Evolutionary conservation across 2,113 vertebrate genomes (phyloP).

Genomic region (Gavia stellata): DNA sequence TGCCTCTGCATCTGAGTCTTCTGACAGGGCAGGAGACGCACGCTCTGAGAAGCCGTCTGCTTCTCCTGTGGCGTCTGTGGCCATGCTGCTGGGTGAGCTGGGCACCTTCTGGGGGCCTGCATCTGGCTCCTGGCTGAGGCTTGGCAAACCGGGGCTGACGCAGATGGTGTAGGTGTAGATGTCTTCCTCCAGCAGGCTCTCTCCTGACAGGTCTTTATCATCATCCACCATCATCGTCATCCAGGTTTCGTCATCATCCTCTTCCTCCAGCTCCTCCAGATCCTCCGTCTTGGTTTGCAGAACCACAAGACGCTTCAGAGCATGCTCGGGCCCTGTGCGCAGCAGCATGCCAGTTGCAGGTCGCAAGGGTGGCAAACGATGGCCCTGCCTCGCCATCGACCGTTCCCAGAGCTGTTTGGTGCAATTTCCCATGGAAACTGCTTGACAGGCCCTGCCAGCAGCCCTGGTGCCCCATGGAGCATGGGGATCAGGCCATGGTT

Average conservation of each 20-base stretch:
- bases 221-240: too few species aligned
- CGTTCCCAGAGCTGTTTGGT: not conserved
- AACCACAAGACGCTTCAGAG: not conserved
- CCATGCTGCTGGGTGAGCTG: not conserved
- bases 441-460: not conserved
- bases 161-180: not conserved
- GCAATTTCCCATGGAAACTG: not conserved
- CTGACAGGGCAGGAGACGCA: not conserved
- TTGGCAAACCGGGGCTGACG: not conserved
- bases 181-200: not conserved
- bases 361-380: not conserved
- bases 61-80: not conserved
- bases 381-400: not conserved
- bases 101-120: not conserved
- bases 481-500: too few species aligned
- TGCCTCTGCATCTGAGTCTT: not conserved
- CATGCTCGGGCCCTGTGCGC: not conserved
- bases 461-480: not conserved
- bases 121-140: not conserved
- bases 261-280: not conserved
- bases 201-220: not conserved
- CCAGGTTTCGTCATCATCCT: not conserved
- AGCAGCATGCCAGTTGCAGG: not conserved
- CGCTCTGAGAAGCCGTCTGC: accelerated
- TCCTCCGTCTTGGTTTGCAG: not conserved